Base-by-base conservation (phyloP, 2,888 invertebrate species). In the Cosmia trapezina region DNA sequence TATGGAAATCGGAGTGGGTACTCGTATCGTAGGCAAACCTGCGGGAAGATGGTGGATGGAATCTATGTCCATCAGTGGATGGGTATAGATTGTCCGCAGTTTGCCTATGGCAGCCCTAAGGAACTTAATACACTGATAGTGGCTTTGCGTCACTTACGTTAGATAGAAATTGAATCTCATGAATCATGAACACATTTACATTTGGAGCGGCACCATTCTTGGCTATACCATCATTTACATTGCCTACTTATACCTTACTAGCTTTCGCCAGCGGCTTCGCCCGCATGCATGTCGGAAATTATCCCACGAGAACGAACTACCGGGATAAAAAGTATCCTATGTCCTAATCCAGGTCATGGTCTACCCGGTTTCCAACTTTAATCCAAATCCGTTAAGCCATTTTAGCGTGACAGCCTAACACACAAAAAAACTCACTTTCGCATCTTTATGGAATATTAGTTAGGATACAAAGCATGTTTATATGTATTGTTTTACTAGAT, bases 121-220 rank as follows among this genome's bases (percentile, higher is more conserved):
- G 41, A 49, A 49, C 19, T 49, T 8, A 12, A 9, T 22, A 11
- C 2, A 22, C 22, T 19, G 28, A 12, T 14, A 43, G 17, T n/a
- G 43, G 11, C 4, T 45, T 8, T 45, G 47, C 19, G 41, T 51
- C 22, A 33, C n/a, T 62, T 53, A 41, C 28, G 59, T 57, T 19
- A 33, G 19, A 12, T 9, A 17, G 54, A 53, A 71, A 60, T 11
- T 4, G 5, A 53, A 57, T 43, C 56, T 49, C 19, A 64, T 82
- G 57, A 80, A 63, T 72, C 68, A 82, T 68, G 64, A 57, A 37
- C 68, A 49, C 57, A 72, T 81, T 80, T 43, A 45, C 57, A 66
- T 80, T 62, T 65, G 61, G 64, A 54, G 57, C 57, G 67, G 67
- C 61, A 68, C 68, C 17, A 4, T 64, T 68, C 49, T 65, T 11